These are phyloP conservation scores for Carpatolechia fugitivella DNA, from an alignment of 2,888 invertebrate species.

Conservation along the genomic window DNA sequence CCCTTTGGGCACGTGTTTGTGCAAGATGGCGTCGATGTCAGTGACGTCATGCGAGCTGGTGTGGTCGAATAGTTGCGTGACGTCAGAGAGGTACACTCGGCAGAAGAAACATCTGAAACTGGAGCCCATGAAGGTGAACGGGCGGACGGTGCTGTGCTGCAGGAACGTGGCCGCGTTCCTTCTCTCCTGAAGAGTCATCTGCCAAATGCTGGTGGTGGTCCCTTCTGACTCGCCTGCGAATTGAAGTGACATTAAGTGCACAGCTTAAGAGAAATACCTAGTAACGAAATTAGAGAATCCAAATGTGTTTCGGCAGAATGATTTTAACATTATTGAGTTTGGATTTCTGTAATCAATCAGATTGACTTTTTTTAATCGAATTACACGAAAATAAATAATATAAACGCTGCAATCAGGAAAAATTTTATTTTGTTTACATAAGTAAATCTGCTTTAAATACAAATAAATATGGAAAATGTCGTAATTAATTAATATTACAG, in stretches of 20 bases:
- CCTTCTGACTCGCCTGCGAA: conserved; percentile 24
- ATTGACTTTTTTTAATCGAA: too few relatives aligned
- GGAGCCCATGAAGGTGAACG: conserved; percentile 52
- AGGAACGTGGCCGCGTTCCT: conserved; percentile 52
- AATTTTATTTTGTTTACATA: too few relatives aligned
- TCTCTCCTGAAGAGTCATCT: conserved; percentile 46
- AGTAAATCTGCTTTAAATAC: too few relatives aligned
- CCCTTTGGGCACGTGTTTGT: conserved; percentile 41
- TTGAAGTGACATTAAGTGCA: too few relatives aligned
- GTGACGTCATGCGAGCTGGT: conserved; percentile 35
- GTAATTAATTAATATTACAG: too few relatives aligned
- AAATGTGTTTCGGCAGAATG: too few relatives aligned
- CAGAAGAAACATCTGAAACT: conserved; percentile 58
- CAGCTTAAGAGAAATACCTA: conserved; percentile 23
- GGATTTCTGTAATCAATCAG: neutral
- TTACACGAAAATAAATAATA: too few relatives aligned
- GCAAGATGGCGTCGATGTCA: conserved; percentile 30
- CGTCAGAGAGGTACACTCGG: conserved; percentile 40
- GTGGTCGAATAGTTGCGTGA: conserved; percentile 38
- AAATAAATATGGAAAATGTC: too few relatives aligned
- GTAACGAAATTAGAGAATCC: conserved; percentile 22
- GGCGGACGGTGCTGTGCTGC: conserved; percentile 45
- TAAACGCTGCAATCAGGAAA: too few relatives aligned
- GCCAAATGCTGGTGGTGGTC: conserved; percentile 46
- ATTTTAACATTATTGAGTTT: too few relatives aligned